Evolutionary conservation across 2,113 vertebrate genomes (phyloP).

Genomic region (Bos javanicus): DNA sequence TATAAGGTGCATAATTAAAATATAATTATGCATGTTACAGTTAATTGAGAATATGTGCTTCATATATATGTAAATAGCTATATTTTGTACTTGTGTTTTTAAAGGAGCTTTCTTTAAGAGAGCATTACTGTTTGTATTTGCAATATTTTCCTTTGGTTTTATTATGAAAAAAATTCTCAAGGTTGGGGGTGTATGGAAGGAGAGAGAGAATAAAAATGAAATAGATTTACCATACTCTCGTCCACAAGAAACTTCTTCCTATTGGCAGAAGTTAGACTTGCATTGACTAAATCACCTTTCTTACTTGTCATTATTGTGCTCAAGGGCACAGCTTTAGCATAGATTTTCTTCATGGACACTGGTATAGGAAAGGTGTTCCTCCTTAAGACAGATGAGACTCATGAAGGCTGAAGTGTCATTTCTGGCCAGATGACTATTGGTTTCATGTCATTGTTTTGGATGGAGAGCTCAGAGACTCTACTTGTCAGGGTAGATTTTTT

Average conservation of each 20-base stretch:
- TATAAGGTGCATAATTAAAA: background rate
- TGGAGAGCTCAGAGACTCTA: background rate
- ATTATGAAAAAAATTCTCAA: background rate
- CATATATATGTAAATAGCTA: background rate
- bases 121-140: background rate
- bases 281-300: background rate
- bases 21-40: background rate
- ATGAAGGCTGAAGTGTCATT: background rate
- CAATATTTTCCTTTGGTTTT: background rate
- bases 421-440: background rate
- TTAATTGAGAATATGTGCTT: background rate
- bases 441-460: background rate
- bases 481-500: background rate
- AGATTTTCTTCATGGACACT: background rate
- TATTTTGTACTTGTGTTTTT: background rate
- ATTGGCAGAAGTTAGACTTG: background rate
- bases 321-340: background rate
- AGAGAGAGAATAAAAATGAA: background rate
- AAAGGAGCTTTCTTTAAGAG: background rate
- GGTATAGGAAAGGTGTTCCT: background rate
- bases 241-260: background rate
- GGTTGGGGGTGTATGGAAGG: rapidly evolving
- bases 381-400: background rate
- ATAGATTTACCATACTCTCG: background rate
- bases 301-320: background rate